These are phyloP conservation scores for Castor canadensis DNA, from an alignment of 2,113 vertebrate species.

Conservation along the genomic window DNA sequence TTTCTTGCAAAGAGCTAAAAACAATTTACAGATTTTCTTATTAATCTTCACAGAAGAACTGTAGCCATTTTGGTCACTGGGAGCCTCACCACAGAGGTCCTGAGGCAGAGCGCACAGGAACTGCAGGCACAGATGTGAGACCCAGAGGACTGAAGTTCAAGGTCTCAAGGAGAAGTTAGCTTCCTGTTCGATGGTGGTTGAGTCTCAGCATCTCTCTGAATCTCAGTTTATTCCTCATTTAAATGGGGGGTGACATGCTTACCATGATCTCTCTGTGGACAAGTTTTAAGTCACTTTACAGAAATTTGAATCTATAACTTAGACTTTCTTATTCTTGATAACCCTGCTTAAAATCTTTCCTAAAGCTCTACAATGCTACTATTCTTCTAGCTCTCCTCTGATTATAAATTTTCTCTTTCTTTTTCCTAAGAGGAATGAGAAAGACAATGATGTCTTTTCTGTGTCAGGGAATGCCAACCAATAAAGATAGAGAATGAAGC, in stretches of 20 bases:
- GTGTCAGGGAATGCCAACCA: background rate
- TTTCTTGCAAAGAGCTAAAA: conserved; percentile 19
- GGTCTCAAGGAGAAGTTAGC: background rate
- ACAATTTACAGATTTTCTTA: conserved; percentile 40
- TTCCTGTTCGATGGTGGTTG: background rate
- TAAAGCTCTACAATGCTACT: background rate
- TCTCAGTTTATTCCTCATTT: background rate
- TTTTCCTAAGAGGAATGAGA: background rate
- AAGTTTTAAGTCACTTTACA: background rate
- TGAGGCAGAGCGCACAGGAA: background rate
- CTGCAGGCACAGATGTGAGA: fast-evolving
- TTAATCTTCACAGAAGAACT: conserved; percentile 38
- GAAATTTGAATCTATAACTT: background rate
- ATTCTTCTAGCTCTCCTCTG: background rate
- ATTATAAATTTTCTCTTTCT: background rate
- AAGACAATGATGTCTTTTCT: background rate
- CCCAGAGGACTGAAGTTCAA: background rate
- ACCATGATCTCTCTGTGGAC: background rate
- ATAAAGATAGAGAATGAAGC: background rate
- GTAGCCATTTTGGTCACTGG: background rate
- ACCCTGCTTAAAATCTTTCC: background rate
- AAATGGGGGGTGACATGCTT: background rate
- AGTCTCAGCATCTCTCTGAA: background rate
- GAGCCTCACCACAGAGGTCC: background rate
- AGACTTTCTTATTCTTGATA: background rate